phyloP scores from a whole-genome alignment of 2,113 vertebrate species.

The human region GRCh38 chr13:92343501-92344000 shows the following conservation, averaged over 20 bases:
- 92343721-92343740: conserved; percentile 26
- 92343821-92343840: conserved; percentile 25
- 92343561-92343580: not conserved
- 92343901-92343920: not conserved
- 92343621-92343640: not conserved
- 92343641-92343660: not conserved
- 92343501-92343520: not conserved
- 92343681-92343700: conserved; percentile 25
- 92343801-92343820: not conserved
- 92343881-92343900: not conserved
- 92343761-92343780: conserved; percentile 50
- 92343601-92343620: not conserved
- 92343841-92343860: not conserved
- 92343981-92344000: not conserved
- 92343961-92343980: not conserved
- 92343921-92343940: not conserved
- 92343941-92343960: not conserved
- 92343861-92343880: not conserved
- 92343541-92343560: not conserved
- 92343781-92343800: conserved; percentile 3
- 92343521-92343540: not conserved
- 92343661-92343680: conserved; percentile 25
- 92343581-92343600: not conserved
- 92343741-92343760: not conserved
- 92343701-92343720: not conserved